Conservation (phyloP, 2,888 invertebrate genomes). For the Cosmia pyralina region DNA sequence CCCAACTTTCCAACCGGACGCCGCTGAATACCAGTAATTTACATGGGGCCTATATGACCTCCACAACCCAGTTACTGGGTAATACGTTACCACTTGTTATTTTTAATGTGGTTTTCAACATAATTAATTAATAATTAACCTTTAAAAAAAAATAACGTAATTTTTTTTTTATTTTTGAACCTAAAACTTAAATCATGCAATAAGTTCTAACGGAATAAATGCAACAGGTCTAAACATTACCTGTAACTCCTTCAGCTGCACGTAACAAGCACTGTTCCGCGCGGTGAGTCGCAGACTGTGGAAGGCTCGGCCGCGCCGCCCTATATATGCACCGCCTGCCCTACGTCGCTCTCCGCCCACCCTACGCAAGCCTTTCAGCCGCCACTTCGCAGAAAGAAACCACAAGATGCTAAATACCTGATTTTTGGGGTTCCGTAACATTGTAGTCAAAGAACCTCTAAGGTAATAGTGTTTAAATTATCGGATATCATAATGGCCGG, state of each 20-base stretch:
- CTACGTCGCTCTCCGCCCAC: constrained; percentile 15
- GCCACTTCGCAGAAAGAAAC: constrained; percentile 32
- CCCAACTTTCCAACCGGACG: too few species aligned
- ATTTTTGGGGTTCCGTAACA: constrained; percentile 9
- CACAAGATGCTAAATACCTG: background rate
- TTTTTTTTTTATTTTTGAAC: background rate
- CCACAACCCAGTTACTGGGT: too few species aligned
- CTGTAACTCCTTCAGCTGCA: background rate
- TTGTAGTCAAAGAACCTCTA: background rate
- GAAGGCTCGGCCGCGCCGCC: constrained; percentile 10
- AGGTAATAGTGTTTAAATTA: background rate
- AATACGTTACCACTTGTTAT: background rate
- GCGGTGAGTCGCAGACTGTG: constrained; percentile 41
- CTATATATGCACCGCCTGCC: constrained; percentile 46
- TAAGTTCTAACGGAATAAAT: background rate
- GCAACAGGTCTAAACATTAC: background rate
- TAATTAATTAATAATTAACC: too few species aligned
- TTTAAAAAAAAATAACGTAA: background rate
- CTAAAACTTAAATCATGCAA: background rate
- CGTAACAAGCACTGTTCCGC: background rate
- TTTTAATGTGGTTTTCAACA: background rate
- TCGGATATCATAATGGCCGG: background rate
- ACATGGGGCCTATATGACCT: too few species aligned
- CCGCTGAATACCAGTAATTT: too few species aligned
- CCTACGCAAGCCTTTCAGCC: constrained; percentile 1